Base-by-base conservation (phyloP, 2,113 vertebrate species). In the Azemiops feae region DNA sequence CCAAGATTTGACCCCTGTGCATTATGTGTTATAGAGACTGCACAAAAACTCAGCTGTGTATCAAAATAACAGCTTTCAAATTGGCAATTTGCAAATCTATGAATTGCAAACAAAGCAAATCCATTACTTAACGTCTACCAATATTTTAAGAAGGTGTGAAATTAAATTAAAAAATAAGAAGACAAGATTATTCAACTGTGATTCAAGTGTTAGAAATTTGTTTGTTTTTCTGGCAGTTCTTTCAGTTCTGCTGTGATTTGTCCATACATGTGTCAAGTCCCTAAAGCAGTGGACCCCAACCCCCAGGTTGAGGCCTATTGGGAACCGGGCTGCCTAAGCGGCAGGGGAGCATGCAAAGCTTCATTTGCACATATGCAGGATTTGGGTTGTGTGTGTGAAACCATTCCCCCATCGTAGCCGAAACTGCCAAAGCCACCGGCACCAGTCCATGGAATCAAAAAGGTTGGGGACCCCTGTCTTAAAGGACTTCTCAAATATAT, bases 31-130 rank as follows among this genome's bases (percentile, higher is more conserved):
- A 47, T 52, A 34, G 92, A 89, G 69, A 34, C 1, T 52, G 43
- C 22, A n/a, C 25, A 52, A 86, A 88, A 52, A 6, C 30, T 81
- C 85, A 54, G 39, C 5, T 89, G 47, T 85, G 10, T 85, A 50
- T 58, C 20, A 85, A 92, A 92, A 89, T 45, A 92, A 89, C 91
- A 74, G 87, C 86, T 74, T 74, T 87, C 27, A 89, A 18, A 20
- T 89, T 58, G 69, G 50, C 45, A 86, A 85, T 89, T 58, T 93
- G 69, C 74, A 85, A 60, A 93, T 86, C 88, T 90, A 86, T 90
- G 69, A 85, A 93, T 86, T 89, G 88, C 92, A 93, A 93, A 90
- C 69, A 86, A 93, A 93, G 92, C 88, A 93, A 89, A 60, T 89
- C 53, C 10, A 30, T 45, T 86, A 93, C 85, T 52, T 86, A 43